phyloP scores from a whole-genome alignment of 2,113 vertebrate genomes.

The Pyxicephalus adspersus region DNA sequence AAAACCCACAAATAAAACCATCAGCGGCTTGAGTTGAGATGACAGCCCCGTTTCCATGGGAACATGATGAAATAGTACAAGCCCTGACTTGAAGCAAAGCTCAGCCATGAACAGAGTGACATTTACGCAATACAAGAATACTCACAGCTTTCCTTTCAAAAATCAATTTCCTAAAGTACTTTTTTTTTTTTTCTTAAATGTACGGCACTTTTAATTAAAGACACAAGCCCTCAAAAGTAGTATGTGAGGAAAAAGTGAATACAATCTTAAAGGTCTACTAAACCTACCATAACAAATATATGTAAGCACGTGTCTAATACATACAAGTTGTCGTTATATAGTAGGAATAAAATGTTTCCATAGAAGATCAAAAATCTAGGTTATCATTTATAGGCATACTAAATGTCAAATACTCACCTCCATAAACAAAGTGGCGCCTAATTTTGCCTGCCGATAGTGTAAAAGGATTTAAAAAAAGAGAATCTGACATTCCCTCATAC shows the following conservation, averaged over 20 bases:
- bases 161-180: constrained; percentile 69
- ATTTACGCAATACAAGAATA: constrained; percentile 74
- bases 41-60: constrained; percentile 82
- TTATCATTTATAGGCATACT: too few species aligned
- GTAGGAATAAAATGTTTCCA: too few species aligned
- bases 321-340: too few species aligned
- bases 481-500: too few species aligned
- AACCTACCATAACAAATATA: too few species aligned
- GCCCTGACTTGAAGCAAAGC: constrained; percentile 74
- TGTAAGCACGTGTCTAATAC: too few species aligned
- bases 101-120: constrained; percentile 75
- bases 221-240: constrained; percentile 62
- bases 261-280: neutral
- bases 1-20: constrained; percentile 80
- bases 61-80: constrained; percentile 73
- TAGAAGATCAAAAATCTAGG: too few species aligned
- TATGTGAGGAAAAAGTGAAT: constrained; percentile 53
- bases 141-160: constrained; percentile 65
- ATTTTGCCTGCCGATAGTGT: too few species aligned
- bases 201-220: constrained; percentile 70
- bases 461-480: too few species aligned
- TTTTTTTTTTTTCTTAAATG: constrained; percentile 70
- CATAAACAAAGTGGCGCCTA: too few species aligned
- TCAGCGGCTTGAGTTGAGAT: constrained; percentile 73
- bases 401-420: too few species aligned